Conservation (phyloP, 1,140 invertebrate genomes). For the Drosophila ercepeae region DNA sequence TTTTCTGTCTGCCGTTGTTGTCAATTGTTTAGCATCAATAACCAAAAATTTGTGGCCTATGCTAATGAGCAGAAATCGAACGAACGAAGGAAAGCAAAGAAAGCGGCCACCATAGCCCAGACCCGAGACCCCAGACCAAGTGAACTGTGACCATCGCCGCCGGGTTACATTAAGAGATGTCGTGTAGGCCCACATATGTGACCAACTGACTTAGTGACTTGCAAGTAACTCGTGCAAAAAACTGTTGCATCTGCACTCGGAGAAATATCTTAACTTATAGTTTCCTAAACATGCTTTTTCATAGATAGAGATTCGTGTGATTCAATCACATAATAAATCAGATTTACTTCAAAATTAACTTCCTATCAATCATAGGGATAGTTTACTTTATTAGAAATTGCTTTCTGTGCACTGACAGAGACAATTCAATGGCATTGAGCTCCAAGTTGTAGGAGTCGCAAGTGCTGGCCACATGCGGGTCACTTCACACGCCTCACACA, state of each 20-base stretch:
- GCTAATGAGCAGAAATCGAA: conserved; percentile 69
- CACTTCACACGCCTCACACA: conserved; percentile 57
- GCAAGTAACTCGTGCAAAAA: neutral
- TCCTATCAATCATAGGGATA: no score
- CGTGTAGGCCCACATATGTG: neutral
- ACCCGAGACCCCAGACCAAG: no score
- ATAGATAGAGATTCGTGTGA: no score
- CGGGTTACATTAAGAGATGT: neutral
- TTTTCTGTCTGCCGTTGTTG: conserved; percentile 38
- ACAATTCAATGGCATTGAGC: conserved; percentile 25
- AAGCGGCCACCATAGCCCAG: neutral
- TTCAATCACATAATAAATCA: no score
- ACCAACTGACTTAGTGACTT: conserved; percentile 34
- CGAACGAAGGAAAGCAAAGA: neutral
- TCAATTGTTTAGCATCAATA: conserved; percentile 76
- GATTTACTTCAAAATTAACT: no score
- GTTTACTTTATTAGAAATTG: neutral
- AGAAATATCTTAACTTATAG: no score
- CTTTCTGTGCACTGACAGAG: neutral
- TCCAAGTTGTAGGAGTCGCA: neutral
- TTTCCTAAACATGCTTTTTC: no score
- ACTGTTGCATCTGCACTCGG: neutral
- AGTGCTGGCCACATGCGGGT: conserved; percentile 57
- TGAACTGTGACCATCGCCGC: conserved; percentile 1
- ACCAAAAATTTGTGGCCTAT: conserved; percentile 69